phyloP scores from a whole-genome alignment of 2,113 vertebrate species.

The Merops nubicus region DNA sequence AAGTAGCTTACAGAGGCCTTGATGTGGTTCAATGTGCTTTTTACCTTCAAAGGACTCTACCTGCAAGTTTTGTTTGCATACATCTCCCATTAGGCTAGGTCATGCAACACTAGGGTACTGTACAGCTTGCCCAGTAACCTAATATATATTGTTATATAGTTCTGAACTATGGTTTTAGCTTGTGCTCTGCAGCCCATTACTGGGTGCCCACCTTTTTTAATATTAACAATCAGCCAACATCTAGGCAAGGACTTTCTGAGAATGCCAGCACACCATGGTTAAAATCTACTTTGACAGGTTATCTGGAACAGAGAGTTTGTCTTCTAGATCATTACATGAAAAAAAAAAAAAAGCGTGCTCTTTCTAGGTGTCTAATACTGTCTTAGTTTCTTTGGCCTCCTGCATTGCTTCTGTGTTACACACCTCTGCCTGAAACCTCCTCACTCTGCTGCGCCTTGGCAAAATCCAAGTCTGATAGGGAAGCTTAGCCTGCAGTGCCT shows the following conservation, averaged over 20 bases:
- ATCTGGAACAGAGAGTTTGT: background rate
- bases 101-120: background rate
- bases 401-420: background rate
- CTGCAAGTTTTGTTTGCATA: background rate
- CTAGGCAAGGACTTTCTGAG: background rate
- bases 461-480: background rate
- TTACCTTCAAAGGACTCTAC: background rate
- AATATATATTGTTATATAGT: background rate
- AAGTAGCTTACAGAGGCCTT: background rate
- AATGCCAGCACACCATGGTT: background rate
- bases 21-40: slow-evolving; percentile 6
- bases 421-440: background rate
- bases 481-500: background rate
- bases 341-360: rapidly evolving
- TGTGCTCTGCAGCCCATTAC: background rate
- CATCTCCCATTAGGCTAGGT: background rate
- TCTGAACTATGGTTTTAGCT: background rate
- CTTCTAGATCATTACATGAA: background rate
- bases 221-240: background rate
- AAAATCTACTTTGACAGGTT: background rate
- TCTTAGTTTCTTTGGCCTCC: background rate
- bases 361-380: background rate
- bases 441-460: background rate
- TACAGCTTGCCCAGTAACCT: background rate
- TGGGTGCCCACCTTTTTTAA: background rate